Base-by-base conservation (phyloP, 2,113 vertebrate genomes). In the Climacteris rufus region DNA sequence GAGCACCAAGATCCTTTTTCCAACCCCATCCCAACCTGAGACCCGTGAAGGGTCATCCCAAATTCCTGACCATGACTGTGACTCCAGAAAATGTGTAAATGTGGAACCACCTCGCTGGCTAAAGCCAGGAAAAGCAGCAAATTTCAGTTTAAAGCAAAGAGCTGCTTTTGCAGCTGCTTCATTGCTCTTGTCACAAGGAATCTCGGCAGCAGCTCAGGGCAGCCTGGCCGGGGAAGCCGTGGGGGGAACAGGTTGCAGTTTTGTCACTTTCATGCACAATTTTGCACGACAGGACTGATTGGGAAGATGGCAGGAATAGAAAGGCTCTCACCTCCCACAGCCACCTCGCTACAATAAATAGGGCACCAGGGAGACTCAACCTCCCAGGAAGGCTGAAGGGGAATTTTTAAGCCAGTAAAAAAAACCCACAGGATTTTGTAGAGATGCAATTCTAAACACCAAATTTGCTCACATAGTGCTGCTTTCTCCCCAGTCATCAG, bases 211-310 rank as follows among this genome's bases (percentile, higher is more conserved):
- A 12, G 89, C 78, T 60, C 45, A 10, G 30, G 64, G 89, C 74
- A 94, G 83, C 80, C 81, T 11, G 21, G 90, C 68, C 6, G 11
- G 91, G 93, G 66, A 63, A 5, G 79, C 83, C 1, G 3, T 28
- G 3, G 81, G 75, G 69, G 30, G 52, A 83, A 37, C 47, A 56
- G 83, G 76, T 65, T 35, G 33, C 42, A 12, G 49, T 81, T 95
- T 92, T 80, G 93, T 65, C 59, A 54, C 85, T 94, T 95, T 95
- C 72, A 90, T 83, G 85, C 92, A 83, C 93, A 82, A 94, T 97
- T 97, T 96, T 95, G 89, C 17, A 39, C 7, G 45, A 84, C 84
- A 75, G 28, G 86, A 93, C 28, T 92, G 94, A 88, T 40, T n/a
- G 64, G 81, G 87, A 75, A 88, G 77, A 80, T 21, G 49, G 76